A percentile compares a stretch with the other conserved stretches of the same genome.
Evolutionary conservation across 1,140 invertebrate genomes (phyloP).

Genomic region (Aphis gossypii): DNA sequence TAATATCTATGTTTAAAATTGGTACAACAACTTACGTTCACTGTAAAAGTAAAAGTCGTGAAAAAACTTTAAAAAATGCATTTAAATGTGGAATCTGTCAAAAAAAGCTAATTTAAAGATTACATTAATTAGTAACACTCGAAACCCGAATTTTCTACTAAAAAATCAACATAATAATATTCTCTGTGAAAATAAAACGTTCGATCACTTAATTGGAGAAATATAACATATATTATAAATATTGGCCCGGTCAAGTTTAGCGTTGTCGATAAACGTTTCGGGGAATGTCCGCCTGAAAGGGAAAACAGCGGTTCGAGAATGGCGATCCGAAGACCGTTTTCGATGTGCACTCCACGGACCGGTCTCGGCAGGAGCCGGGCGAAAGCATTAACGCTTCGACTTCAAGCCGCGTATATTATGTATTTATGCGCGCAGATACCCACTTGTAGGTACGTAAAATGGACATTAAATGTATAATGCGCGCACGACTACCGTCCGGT

Average conservation of each 20-base stretch:
- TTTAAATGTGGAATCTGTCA: no score
- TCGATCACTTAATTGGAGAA: not conserved
- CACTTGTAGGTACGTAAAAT: not conserved
- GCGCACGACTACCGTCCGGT: conserved; percentile 15
- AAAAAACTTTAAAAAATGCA: no score
- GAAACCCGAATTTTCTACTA: no score
- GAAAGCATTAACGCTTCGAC: conserved; percentile 14
- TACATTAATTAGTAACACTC: no score
- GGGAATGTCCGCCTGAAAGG: not conserved
- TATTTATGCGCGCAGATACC: not conserved
- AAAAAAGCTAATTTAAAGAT: no score
- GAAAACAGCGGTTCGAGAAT: not conserved
- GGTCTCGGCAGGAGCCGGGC: not conserved
- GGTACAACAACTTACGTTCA: no score
- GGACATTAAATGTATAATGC: not conserved
- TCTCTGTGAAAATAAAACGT: not conserved
- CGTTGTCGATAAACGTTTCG: not conserved
- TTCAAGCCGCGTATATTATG: not conserved
- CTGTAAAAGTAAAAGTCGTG: no score
- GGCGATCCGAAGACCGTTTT: not conserved
- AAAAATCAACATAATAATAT: not conserved
- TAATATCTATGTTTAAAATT: no score
- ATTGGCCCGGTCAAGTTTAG: not conserved
- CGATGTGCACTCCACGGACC: not conserved
- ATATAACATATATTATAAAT: no score